Base-by-base conservation (phyloP, 2,888 invertebrate genomes). In the Tridacna gigas region DNA sequence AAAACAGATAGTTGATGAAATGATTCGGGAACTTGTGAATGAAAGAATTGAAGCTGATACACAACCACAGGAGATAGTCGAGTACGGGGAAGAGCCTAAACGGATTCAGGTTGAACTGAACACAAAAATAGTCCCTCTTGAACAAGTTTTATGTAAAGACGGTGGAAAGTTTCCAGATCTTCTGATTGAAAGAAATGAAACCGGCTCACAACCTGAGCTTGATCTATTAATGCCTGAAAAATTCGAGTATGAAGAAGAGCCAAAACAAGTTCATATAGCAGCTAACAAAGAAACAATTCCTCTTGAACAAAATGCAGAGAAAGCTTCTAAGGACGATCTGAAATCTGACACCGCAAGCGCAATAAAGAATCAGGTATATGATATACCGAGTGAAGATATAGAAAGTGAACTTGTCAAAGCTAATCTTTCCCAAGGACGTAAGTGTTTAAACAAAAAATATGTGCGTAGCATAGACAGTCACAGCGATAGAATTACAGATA, bases 1-100 rank as follows among this genome's bases (percentile, higher is more conserved):
- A 25, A 71, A 71, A 51, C 71, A 71, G 47, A 47, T 71, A 11
- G 71, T 71, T 22, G 71, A 71, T 26, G 71, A 71, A 11, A 71
- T 71, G 71, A 71, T 71, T 51, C 71, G 71, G 9, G 71, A 51
- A 18, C 26, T 71, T 5, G 71, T 71, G n/a, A 71, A 71, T 51
- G 71, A 71, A 26, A 71, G 71, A 20, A 22, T 71, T 18, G 71
- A 51, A 67, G 13, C 13, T 45, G 67, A 67, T 1, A 67, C 67
- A 20, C 45, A 20, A 12, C 11, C 7, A 28, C 13, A 25, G 25
- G 63, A 63, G 25, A 13, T 63, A 63, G 26, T 63, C 22, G 63
- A 63, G 25, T 63, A 63, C 11, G 63, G 25, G 4, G 26, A 25
- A n/a, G 63, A 63, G 9, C 63, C 63, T 20, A 63, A 22, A 63